Base-by-base conservation (phyloP, 23 tunicate species). In the Trididemnum clinides region DNA sequence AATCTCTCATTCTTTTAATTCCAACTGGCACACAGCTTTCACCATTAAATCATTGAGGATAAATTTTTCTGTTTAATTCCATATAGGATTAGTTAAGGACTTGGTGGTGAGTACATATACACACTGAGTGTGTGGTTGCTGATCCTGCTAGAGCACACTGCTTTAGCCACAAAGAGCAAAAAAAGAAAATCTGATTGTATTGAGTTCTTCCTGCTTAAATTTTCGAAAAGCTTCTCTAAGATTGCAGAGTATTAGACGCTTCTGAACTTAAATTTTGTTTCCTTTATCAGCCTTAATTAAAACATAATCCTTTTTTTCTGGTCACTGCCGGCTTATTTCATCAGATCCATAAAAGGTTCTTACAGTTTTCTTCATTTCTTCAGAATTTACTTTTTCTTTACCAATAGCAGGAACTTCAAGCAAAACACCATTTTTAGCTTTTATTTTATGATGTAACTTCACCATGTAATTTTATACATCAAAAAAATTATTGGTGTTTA, bases 61-160 rank as follows among this genome's bases (percentile, higher is more conserved):
- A 66, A 23, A 39, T 26, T 33, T 54, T 79, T 33, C 18, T 39
- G 18, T 10, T 39, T 35, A 57, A 33, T 57, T 10, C 34, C 84
- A 54, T 79, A 26, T 2, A 57, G 37, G 77, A 27, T 12, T 34
- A 79, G 33, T 21, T 39, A 62, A 33, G 50, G 62, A 62, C 62
- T 79, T 79, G 84, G 26, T 79, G 70, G n/a, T 66, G 22, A 23
- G 75, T 66, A 23, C 75, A 66, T 10, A 66, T 37, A 23, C 75
- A 66, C 75, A 66, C 58, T n/a, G 84, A 79, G 59, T 79, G 84
- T 54, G 84, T 79, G 64, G 77, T 77, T 39, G 66, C 49, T 54
- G 69, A 18, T 57, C 84, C 84, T 33, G 84, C 84, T 10, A 79
- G 70, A 7, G 62, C 59, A 33, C 84, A 79, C 15, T 51, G 59